Percentiles rank a stretch among this genome's conserved stretches.
phyloP scores from a whole-genome alignment of 2,113 vertebrate genomes.

The Pluvialis apricaria region DNA sequence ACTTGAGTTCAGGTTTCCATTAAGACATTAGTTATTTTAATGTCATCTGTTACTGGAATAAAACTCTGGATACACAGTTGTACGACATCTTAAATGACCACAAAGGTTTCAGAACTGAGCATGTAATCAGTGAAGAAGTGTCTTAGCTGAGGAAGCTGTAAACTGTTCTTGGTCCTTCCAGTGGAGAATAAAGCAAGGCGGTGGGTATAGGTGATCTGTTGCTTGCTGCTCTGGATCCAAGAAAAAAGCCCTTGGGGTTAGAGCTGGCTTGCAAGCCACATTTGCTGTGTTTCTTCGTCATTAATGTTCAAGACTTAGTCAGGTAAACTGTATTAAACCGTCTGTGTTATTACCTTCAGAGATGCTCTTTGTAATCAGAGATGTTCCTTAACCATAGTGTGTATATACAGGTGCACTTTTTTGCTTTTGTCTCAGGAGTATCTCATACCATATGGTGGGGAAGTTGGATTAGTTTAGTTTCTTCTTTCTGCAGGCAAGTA shows the following conservation, averaged over 20 bases:
- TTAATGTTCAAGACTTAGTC: neutral
- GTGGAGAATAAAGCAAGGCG: rapidly evolving
- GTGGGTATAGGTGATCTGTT: neutral
- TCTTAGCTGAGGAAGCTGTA: neutral
- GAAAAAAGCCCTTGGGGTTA: neutral
- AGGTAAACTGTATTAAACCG: neutral
- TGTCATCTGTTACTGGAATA: neutral
- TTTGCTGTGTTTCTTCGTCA: neutral
- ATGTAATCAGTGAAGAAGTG: neutral
- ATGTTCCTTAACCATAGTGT: neutral
- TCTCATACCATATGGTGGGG: conserved; percentile 19
- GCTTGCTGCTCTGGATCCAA: neutral
- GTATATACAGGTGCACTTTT: neutral
- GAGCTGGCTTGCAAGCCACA: neutral
- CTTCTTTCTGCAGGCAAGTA: conserved; percentile 6
- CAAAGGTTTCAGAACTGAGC: neutral
- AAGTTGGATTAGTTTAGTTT: conserved; percentile 35
- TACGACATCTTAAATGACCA: neutral
- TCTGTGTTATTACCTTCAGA: neutral
- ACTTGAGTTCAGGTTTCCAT: neutral
- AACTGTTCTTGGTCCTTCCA: neutral
- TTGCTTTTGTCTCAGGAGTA: neutral
- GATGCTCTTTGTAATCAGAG: neutral
- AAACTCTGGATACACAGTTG: neutral
- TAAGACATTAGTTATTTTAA: neutral